Conservation (phyloP, 1,140 invertebrate genomes). For the Pygmarrhopalites habei region DNA sequence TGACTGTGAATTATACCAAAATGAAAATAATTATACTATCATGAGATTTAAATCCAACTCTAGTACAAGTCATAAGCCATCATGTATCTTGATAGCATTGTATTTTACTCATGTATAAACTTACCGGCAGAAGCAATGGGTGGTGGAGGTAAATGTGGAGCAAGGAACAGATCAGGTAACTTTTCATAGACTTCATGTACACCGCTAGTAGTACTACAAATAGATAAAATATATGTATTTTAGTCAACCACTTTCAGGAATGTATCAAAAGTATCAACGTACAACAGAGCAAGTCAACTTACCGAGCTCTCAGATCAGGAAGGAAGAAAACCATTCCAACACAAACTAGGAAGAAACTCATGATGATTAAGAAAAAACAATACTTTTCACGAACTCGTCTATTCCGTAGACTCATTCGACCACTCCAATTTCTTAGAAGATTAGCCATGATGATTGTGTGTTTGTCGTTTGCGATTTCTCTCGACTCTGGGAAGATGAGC, state of each 20-base stretch:
- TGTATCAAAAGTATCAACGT: no score
- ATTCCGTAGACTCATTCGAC: conserved; percentile 32
- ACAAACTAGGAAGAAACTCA: conserved; percentile 38
- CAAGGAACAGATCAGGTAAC: conserved; percentile 38
- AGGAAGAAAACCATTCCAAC: conserved; percentile 39
- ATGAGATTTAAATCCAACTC: no score
- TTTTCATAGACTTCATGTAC: conserved; percentile 39
- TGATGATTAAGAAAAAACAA: conserved; percentile 34
- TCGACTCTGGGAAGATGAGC: no score
- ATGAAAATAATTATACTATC: no score
- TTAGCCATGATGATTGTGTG: background rate
- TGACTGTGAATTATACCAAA: no score
- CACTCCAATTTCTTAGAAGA: conserved; percentile 10
- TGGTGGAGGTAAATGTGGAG: conserved; percentile 28
- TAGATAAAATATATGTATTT: no score
- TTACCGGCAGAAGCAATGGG: conserved; percentile 2
- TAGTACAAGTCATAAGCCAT: no score
- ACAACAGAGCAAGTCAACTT: no score
- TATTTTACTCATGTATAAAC: no score
- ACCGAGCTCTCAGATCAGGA: conserved; percentile 34
- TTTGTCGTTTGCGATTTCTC: no score
- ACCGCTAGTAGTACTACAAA: conserved; percentile 25
- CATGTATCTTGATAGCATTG: no score
- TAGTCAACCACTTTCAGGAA: no score
- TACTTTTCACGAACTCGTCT: conserved; percentile 36